These are phyloP conservation scores for Pristionchus mayeri DNA, from an alignment of 2,888 invertebrate species.

Conservation along the genomic window DNA sequence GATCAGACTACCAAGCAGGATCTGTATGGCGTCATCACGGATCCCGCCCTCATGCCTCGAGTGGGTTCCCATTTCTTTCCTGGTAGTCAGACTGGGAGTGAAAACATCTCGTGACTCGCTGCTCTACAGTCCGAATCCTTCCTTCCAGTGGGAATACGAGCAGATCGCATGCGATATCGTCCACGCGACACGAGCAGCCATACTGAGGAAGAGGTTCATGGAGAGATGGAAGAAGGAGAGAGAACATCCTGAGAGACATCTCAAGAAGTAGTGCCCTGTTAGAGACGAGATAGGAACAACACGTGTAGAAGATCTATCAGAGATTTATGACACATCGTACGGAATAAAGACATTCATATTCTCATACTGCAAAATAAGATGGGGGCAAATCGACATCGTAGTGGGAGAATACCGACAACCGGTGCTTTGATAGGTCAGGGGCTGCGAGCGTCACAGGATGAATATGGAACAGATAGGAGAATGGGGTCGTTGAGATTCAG, in stretches of 20 bases:
- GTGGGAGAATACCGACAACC: constrained; percentile 1
- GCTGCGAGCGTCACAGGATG: neutral
- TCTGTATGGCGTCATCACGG: neutral
- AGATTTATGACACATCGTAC: neutral
- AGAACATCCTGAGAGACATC: neutral
- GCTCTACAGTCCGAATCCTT: neutral
- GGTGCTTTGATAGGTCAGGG: neutral
- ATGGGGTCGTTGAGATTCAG: neutral
- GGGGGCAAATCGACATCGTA: neutral
- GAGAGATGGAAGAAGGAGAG: constrained; percentile 36
- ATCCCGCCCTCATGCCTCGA: constrained; percentile 27
- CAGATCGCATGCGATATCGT: constrained; percentile 49
- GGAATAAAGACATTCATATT: neutral
- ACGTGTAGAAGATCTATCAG: no score
- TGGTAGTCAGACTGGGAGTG: neutral
- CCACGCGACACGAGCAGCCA: constrained; percentile 37
- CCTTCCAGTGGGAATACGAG: constrained; percentile 46
- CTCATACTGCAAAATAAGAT: constrained; percentile 18
- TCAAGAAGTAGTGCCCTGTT: neutral
- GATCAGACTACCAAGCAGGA: neutral
- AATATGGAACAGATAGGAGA: neutral
- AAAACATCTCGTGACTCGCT: constrained; percentile 1
- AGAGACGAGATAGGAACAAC: no score
- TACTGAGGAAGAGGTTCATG: constrained; percentile 37
- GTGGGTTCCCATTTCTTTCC: neutral